phyloP scores from a whole-genome alignment of 2,888 invertebrate genomes.

The Petrolisthes manimaculis region DNA sequence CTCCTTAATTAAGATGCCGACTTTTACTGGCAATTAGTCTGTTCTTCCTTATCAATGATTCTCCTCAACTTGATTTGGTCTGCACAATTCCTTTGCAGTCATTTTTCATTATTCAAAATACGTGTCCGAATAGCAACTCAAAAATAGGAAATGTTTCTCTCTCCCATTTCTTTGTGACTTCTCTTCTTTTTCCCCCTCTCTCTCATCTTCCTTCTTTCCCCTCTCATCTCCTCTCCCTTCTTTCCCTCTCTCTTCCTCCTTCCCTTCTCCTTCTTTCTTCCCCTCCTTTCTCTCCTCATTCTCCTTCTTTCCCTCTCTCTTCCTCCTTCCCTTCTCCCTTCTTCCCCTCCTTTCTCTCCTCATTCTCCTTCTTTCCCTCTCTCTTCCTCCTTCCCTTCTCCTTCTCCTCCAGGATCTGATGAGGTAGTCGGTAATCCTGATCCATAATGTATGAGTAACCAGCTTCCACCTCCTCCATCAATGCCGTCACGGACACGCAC shows the following conservation, averaged over 20 bases:
- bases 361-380: not conserved
- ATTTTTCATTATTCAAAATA: too few relatives aligned
- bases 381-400: not conserved
- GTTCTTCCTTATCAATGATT: too few relatives aligned
- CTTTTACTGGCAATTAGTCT: too few relatives aligned
- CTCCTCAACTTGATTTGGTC: too few relatives aligned
- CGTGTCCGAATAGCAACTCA: too few relatives aligned
- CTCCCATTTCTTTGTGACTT: not conserved
- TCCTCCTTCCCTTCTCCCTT: not conserved
- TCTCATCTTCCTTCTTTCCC: not conserved
- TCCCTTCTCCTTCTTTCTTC: not conserved
- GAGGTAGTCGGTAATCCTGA: conserved; percentile 35
- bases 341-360: not conserved
- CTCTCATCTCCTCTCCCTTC: not conserved
- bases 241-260: not conserved
- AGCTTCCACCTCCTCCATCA: conserved; percentile 16
- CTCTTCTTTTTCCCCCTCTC: not conserved
- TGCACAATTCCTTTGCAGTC: too few relatives aligned
- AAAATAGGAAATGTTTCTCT: too few relatives aligned
- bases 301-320: conserved; percentile 24
- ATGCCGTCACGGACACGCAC: not conserved
- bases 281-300: not conserved
- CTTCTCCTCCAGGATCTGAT: conserved; percentile 24
- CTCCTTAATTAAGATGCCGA: too few relatives aligned
- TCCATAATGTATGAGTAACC: conserved; percentile 39